phyloP scores from a whole-genome alignment of 2,888 invertebrate genomes.

The Phalera bucephala region DNA sequence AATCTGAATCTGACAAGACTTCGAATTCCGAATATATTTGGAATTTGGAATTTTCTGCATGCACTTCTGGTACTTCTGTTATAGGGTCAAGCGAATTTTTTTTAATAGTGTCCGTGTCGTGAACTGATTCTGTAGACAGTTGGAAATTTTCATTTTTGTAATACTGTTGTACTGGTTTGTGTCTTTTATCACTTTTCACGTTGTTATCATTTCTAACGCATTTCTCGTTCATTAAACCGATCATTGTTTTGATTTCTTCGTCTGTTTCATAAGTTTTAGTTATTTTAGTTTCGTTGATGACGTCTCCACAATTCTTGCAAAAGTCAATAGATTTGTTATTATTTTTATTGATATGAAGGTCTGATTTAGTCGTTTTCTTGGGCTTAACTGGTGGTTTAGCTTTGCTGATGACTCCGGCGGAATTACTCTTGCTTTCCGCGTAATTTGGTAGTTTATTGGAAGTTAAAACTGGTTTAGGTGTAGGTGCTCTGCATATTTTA shows the following conservation, averaged over 20 bases:
- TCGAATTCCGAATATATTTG: slow-evolving; percentile 41
- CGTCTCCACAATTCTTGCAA: slow-evolving; percentile 57
- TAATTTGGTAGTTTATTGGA: slow-evolving; percentile 39
- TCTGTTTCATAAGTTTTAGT: not conserved
- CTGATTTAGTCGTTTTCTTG: slow-evolving; percentile 61
- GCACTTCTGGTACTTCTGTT: slow-evolving; percentile 50
- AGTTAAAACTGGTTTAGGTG: slow-evolving; percentile 45
- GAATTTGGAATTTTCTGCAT: slow-evolving; percentile 33
- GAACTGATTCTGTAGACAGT: slow-evolving; percentile 46
- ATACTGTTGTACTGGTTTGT: slow-evolving; percentile 48
- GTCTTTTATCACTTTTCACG: slow-evolving; percentile 12
- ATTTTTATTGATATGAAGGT: slow-evolving; percentile 33
- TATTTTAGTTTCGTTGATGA: slow-evolving; percentile 3
- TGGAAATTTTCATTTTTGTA: slow-evolving; percentile 66
- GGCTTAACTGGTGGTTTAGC: slow-evolving; percentile 23
- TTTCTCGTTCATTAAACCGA: slow-evolving; percentile 16
- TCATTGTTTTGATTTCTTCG: slow-evolving; percentile 10
- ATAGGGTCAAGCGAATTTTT: slow-evolving; percentile 56
- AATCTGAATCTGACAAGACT: slow-evolving; percentile 40
- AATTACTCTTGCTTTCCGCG: slow-evolving; percentile 46
- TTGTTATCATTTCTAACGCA: slow-evolving; percentile 27
- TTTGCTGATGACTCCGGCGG: slow-evolving; percentile 39
- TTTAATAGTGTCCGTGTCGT: slow-evolving; percentile 32
- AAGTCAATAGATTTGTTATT: slow-evolving; percentile 22
- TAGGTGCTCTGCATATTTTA: slow-evolving; percentile 4